Evolutionary conservation across 1,140 invertebrate species (phyloP).

Genomic region (Stegodyphus mimosarum): DNA sequence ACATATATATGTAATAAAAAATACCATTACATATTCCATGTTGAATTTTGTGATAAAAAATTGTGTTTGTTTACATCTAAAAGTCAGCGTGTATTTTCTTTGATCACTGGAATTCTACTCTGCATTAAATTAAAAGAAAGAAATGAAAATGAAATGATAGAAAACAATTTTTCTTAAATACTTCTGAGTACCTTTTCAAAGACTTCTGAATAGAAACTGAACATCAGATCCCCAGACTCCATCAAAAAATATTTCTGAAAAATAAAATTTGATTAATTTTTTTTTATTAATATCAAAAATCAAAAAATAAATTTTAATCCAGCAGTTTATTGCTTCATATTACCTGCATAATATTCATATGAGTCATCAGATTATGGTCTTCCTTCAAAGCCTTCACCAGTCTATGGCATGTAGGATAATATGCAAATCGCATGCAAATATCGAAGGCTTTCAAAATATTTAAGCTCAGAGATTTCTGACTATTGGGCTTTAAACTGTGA

Average conservation of each 20-base stretch:
- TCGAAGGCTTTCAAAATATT: constrained; percentile 14
- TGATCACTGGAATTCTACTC: too few species aligned
- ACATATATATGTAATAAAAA: too few species aligned
- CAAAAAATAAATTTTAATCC: not conserved
- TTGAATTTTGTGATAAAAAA: too few species aligned
- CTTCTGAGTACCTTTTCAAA: constrained; percentile 31
- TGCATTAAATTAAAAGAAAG: too few species aligned
- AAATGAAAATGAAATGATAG: too few species aligned
- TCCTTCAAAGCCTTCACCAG: constrained; percentile 28
- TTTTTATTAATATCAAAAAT: not conserved
- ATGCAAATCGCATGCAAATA: constrained; percentile 31
- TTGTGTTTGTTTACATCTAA: too few species aligned
- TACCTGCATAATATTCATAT: constrained; percentile 42
- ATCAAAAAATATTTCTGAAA: constrained; percentile 50
- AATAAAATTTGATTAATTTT: not conserved
- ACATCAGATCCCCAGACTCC: constrained; percentile 52
- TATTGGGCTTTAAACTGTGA: constrained; percentile 9
- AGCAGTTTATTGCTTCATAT: not conserved
- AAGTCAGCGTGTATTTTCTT: too few species aligned
- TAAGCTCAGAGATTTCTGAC: not conserved
- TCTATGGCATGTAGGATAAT: constrained; percentile 22
- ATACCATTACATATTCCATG: too few species aligned
- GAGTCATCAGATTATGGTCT: constrained; percentile 9
- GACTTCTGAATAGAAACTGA: constrained; percentile 44
- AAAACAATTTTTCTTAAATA: too few species aligned